Percentiles rank a stretch among this genome's conserved stretches.
These are phyloP conservation scores for Phaenicophaeus curvirostris DNA, from an alignment of 2,797 vertebrate genomes.

Conservation along the genomic window DNA sequence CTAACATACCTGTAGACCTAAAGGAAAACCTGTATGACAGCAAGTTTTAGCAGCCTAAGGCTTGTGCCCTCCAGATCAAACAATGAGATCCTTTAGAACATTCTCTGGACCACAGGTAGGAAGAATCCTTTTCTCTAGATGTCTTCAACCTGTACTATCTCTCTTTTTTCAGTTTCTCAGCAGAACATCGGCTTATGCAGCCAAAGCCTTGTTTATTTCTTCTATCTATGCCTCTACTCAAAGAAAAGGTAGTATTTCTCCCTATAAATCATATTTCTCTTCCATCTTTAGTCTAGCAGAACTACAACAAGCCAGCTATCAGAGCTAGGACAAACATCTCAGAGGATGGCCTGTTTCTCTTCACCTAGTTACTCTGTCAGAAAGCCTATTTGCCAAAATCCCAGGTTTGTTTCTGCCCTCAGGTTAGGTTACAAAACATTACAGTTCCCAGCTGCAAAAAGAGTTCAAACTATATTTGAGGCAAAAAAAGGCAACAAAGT, in stretches of 20 bases:
- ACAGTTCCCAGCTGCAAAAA: background rate
- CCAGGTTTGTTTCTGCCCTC: background rate
- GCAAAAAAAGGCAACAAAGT: too few relatives aligned
- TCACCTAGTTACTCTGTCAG: background rate
- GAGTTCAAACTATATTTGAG: background rate
- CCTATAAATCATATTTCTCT: background rate
- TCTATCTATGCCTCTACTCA: background rate
- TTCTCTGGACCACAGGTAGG: background rate
- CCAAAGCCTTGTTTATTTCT: background rate
- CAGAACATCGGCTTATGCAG: background rate
- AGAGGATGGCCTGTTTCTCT: background rate
- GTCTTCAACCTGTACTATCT: background rate
- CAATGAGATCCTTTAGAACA: background rate
- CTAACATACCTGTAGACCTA: background rate
- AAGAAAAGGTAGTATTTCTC: background rate
- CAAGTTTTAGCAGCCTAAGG: background rate
- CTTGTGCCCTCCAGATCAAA: slow-evolving; percentile 6
- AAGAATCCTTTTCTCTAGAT: background rate
- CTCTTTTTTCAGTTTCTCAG: background rate
- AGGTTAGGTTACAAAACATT: background rate
- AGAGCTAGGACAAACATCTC: background rate
- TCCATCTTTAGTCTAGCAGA: background rate
- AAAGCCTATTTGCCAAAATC: background rate
- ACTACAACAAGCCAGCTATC: background rate
- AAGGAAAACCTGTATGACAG: background rate